phyloP scores from a whole-genome alignment of 92 coral and sea anemone genomes.

The Nematostella vectensis region DNA sequence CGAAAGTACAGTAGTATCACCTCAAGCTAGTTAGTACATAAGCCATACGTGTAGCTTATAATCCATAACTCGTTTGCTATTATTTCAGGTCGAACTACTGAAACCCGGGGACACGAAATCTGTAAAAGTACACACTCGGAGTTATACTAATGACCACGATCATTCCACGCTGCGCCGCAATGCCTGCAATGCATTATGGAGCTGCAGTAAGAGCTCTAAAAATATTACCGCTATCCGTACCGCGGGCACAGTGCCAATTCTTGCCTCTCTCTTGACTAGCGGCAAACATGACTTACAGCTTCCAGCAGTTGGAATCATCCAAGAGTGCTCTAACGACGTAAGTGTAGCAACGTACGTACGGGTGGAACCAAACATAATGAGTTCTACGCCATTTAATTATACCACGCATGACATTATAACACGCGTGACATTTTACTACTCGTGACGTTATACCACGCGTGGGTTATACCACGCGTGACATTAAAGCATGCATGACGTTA shows the following conservation, averaged over 20 bases:
- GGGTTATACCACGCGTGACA: no score
- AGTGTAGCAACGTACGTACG: constrained; percentile 7
- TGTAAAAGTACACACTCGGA: background rate
- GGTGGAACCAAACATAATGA: background rate
- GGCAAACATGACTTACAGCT: constrained; percentile 54
- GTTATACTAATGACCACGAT: constrained; percentile 21
- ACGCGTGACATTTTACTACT: no score
- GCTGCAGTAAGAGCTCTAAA: constrained; percentile 56
- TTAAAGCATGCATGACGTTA: no score
- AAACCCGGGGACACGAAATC: no score
- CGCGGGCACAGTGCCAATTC: constrained; percentile 70
- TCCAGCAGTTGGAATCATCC: constrained; percentile 69
- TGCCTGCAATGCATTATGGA: constrained; percentile 85
- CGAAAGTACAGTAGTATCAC: no score
- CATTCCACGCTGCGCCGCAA: constrained; percentile 36
- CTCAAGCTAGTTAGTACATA: no score
- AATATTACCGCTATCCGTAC: constrained; percentile 62
- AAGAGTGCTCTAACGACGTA: constrained; percentile 83
- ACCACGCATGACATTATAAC: no score
- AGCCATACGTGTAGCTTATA: no score
- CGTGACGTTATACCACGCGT: no score
- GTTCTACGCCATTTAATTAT: no score
- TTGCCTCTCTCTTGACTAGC: constrained; percentile 52
- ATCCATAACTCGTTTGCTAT: no score
- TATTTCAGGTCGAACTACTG: no score